Conservation (phyloP, 1,140 invertebrate species). For the Euura lappo region DNA sequence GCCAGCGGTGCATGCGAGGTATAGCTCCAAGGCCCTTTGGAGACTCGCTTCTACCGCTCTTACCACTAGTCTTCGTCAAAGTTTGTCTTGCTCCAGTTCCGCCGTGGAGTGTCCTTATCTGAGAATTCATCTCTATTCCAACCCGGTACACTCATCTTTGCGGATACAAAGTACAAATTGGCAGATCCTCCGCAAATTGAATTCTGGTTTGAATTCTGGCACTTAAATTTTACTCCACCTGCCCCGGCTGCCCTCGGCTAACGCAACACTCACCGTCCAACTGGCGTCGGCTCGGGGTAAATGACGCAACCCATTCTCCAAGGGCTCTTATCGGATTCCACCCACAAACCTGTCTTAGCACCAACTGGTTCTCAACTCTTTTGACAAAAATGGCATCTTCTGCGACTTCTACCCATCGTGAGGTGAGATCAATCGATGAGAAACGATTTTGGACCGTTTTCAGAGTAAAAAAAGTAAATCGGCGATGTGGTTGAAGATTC, state of each 20-base stretch:
- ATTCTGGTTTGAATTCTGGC: conserved; percentile 29
- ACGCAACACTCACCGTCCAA: conserved; percentile 7
- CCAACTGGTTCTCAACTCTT: conserved; percentile 23
- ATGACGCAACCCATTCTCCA: conserved; percentile 24
- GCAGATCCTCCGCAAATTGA: conserved; percentile 19
- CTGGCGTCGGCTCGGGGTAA: not conserved
- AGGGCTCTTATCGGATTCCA: conserved; percentile 36
- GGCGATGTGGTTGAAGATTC: too few species aligned
- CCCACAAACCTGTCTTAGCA: conserved; percentile 18
- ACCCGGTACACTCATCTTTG: not conserved
- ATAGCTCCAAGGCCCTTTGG: conserved; percentile 9
- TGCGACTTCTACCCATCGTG: not conserved
- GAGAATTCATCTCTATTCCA: conserved; percentile 26
- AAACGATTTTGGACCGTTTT: not conserved
- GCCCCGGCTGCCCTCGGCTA: not conserved
- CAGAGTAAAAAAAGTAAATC: too few species aligned
- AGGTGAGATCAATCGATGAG: not conserved
- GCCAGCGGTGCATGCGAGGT: not conserved
- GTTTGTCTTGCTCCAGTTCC: conserved; percentile 42
- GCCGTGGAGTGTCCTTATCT: conserved; percentile 33
- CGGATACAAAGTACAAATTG: not conserved
- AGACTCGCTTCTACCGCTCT: conserved; percentile 11
- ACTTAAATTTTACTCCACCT: conserved; percentile 10
- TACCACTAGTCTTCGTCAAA: conserved; percentile 18
- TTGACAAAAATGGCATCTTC: not conserved